Conservation (phyloP, 2,888 invertebrate species). For the Urechis unicinctus region DNA sequence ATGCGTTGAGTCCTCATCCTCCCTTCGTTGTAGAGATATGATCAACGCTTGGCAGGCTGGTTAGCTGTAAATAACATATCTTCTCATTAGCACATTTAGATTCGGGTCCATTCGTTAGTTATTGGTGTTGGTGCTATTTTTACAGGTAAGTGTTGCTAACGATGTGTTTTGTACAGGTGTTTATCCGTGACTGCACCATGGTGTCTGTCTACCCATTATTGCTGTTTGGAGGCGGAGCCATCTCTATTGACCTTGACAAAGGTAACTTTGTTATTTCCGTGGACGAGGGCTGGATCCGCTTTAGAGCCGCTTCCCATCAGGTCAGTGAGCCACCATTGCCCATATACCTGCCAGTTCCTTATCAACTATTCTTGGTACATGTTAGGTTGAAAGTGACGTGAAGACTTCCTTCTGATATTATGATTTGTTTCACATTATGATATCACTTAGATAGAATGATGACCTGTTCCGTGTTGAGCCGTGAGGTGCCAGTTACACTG, state of each 20-base stretch:
- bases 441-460: not conserved
- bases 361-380: not conserved
- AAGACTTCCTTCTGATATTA: not conserved
- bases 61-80: too few species aligned
- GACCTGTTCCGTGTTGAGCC: too few species aligned
- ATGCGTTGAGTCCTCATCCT: too few species aligned
- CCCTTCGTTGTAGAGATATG: too few species aligned
- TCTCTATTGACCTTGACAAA: slow-evolving; percentile 35
- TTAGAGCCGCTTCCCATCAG: slow-evolving; percentile 35
- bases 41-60: too few species aligned
- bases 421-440: not conserved
- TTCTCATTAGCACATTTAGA: too few species aligned
- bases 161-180: slow-evolving; percentile 32
- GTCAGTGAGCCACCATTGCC: slow-evolving; percentile 17
- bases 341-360: not conserved
- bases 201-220: slow-evolving; percentile 42
- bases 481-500: too few species aligned
- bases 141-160: slow-evolving; percentile 17
- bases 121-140: not conserved
- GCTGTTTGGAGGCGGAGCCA: slow-evolving; percentile 37
- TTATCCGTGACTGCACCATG: slow-evolving; percentile 43
- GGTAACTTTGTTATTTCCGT: slow-evolving; percentile 39
- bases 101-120: too few species aligned
- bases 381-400: not conserved
- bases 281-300: slow-evolving; percentile 43